Conservation (phyloP, 92 coral and sea anemone genomes). For the Epizoanthus rinbou region DNA sequence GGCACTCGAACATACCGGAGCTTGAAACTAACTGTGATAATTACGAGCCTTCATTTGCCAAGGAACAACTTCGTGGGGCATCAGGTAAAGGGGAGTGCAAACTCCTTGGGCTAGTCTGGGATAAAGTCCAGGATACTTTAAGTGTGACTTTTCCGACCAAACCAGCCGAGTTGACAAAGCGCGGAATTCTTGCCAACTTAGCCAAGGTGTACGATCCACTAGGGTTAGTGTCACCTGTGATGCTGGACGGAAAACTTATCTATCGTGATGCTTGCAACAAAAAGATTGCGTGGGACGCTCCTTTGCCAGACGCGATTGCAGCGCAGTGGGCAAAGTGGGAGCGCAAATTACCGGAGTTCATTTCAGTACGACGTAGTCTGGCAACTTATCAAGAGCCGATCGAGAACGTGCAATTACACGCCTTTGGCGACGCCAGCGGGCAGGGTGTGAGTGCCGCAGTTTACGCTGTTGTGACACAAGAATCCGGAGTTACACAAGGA, state of each 20-base stretch:
- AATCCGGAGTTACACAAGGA: slow-evolving; percentile 62
- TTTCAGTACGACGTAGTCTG: slow-evolving; percentile 48
- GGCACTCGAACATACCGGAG: slow-evolving; percentile 41
- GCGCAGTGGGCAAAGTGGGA: slow-evolving; percentile 58
- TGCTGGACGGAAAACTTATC: slow-evolving; percentile 53
- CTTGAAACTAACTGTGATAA: slow-evolving; percentile 43
- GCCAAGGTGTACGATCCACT: slow-evolving; percentile 67
- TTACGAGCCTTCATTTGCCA: slow-evolving; percentile 19
- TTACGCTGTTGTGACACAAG: slow-evolving; percentile 65
- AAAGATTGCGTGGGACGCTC: slow-evolving; percentile 56
- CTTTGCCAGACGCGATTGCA: slow-evolving; percentile 41
- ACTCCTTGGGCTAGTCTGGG: slow-evolving; percentile 53
- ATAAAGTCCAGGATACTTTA: slow-evolving; percentile 50
- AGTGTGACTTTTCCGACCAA: slow-evolving; percentile 36
- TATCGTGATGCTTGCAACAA: slow-evolving; percentile 53
- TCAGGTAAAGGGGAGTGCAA: slow-evolving; percentile 33
- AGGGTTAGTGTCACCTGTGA: slow-evolving; percentile 57
- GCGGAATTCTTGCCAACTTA: slow-evolving; percentile 46
- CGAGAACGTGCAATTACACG: slow-evolving; percentile 61
- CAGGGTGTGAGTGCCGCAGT: slow-evolving; percentile 65
- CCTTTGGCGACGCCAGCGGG: slow-evolving; percentile 68
- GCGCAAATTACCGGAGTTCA: slow-evolving; percentile 35
- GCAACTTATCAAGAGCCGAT: slow-evolving; percentile 54
- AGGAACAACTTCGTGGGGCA: slow-evolving; percentile 46
- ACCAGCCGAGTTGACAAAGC: slow-evolving; percentile 47